Conservation (phyloP, 2,797 vertebrate species). For the Rhinella marina region DNA sequence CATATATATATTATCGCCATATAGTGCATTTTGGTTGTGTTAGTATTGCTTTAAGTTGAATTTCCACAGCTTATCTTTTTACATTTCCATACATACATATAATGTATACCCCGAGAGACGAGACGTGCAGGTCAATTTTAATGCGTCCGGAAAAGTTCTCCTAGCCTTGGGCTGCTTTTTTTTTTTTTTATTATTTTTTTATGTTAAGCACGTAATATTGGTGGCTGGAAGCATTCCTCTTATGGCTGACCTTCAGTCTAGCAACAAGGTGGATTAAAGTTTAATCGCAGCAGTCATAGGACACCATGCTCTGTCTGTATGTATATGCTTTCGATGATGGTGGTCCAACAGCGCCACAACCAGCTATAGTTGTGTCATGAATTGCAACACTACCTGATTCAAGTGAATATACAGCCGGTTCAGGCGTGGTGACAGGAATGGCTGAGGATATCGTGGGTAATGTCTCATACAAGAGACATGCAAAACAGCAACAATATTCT, state of each 20-base stretch:
- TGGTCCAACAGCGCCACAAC: too few species aligned
- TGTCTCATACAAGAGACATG: too few species aligned
- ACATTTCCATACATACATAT: conserved; percentile 35
- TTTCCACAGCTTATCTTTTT: background rate
- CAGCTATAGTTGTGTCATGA: too few species aligned
- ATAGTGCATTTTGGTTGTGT: too few species aligned
- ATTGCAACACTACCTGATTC: too few species aligned
- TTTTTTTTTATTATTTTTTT: conserved; percentile 21
- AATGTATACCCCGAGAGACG: background rate
- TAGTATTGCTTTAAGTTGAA: too few species aligned
- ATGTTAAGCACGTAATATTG: conserved; percentile 34
- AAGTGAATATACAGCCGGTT: too few species aligned
- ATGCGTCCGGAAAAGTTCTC: background rate
- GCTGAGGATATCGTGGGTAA: too few species aligned
- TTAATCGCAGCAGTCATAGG: conserved; percentile 29
- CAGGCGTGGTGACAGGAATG: too few species aligned
- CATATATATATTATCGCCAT: background rate
- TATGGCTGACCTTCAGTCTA: conserved; percentile 49
- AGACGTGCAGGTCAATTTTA: background rate
- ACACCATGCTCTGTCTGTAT: background rate
- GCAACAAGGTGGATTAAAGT: conserved; percentile 46
- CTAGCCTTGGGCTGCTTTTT: background rate
- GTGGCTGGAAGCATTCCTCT: background rate
- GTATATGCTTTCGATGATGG: background rate
- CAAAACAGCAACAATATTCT: too few species aligned